Conservation (phyloP, 2,113 vertebrate species). For the Sylvilagus bachmani region DNA sequence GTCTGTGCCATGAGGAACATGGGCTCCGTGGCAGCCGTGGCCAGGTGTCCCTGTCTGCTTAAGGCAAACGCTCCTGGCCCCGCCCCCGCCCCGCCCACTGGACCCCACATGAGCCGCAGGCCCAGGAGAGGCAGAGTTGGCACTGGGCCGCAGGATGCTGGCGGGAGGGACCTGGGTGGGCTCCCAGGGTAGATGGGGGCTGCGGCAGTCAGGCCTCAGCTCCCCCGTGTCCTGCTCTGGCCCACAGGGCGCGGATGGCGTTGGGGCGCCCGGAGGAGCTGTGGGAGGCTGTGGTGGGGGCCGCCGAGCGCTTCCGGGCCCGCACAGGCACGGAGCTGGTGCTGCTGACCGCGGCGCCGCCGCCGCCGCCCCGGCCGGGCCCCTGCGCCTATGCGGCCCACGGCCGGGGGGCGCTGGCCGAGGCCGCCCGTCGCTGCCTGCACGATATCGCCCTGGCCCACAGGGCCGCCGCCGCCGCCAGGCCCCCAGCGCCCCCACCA, state of each 20-base stretch:
- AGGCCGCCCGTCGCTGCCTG: conserved; percentile 92
- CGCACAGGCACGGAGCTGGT: conserved; percentile 94
- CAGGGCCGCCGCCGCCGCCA: conserved; percentile 89
- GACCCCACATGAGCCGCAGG: background rate
- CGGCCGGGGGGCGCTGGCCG: conserved; percentile 92
- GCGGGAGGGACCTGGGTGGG: background rate
- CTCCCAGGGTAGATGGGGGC: background rate
- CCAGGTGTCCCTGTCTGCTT: too few relatives aligned
- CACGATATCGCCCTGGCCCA: conserved; percentile 95
- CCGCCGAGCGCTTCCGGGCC: conserved; percentile 92
- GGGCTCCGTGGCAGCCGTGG: too few relatives aligned
- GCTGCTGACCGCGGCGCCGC: conserved; percentile 92
- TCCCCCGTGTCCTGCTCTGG: conserved; percentile 42
- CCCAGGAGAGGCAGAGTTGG: too few relatives aligned
- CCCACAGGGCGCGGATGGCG: conserved; percentile 81
- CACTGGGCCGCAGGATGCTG: background rate
- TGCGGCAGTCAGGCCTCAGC: background rate
- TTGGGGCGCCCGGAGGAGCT: conserved; percentile 93
- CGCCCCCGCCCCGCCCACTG: too few relatives aligned
- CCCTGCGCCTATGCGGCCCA: conserved; percentile 91
- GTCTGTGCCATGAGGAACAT: too few relatives aligned
- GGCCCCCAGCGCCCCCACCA: conserved; percentile 82
- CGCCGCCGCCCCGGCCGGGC: conserved; percentile 87
- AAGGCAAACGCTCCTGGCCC: too few relatives aligned
- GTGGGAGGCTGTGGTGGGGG: conserved; percentile 93